Percentiles rank a stretch among this genome's conserved stretches.
These are phyloP conservation scores for Muscicapa adusta DNA, from an alignment of 2,113 vertebrate genomes.

Conservation along the genomic window DNA sequence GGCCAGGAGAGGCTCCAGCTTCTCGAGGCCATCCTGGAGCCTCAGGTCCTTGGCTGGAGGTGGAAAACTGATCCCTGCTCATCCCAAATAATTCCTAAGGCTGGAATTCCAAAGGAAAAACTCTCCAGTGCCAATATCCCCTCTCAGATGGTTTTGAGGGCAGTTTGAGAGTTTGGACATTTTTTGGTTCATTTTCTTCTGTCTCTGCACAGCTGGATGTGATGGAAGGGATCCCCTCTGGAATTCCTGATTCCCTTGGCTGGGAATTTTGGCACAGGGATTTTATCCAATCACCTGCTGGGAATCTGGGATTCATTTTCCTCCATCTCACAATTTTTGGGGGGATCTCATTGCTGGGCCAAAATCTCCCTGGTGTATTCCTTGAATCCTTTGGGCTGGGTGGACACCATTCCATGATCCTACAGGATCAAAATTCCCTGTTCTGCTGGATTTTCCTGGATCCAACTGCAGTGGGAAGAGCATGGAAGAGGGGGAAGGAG, in stretches of 20 bases:
- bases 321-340: background rate
- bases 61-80: background rate
- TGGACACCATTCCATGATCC: background rate
- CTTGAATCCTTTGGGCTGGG: accelerated
- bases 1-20: background rate
- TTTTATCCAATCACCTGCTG: accelerated
- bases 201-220: background rate
- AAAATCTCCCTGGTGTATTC: background rate
- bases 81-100: background rate
- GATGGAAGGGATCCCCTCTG: background rate
- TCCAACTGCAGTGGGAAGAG: too few species aligned
- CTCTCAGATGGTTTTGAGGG: background rate
- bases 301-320: background rate
- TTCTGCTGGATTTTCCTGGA: background rate
- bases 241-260: background rate
- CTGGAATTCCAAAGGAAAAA: background rate
- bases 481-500: accelerated
- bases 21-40: background rate
- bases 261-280: accelerated
- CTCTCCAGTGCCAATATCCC: background rate
- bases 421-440: background rate
- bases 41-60: background rate
- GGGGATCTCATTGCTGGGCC: background rate
- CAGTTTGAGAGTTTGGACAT: accelerated
- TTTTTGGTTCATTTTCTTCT: background rate